Evolutionary conservation across 2,888 invertebrate species (phyloP), one percentile per base, ranked within the genome.

Genomic region (Argyresthia goedartella): DNA sequence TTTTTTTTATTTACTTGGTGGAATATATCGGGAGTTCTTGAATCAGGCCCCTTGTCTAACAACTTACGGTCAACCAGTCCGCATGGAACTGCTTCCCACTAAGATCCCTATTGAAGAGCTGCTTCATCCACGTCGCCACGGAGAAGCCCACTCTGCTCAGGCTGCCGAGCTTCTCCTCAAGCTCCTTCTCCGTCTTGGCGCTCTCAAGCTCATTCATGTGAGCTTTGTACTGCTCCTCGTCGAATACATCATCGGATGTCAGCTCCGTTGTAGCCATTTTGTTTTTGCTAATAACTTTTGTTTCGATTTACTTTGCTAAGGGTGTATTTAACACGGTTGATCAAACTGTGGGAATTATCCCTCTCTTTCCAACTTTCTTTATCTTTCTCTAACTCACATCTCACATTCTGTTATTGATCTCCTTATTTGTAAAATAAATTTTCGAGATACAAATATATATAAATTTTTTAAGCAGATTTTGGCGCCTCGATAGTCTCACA

Each of bases 61-160:
- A 25, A 73, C 85, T 80, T 65, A 84, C 85, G 51, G 71, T 73
- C 53, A 79, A 60, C 80, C 79, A 78, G n/a, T 71, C 75, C 0
- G 86, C 75, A 11, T 73, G 69, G 15, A 82, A 82, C 4, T 73
- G 71, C 44, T 74, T 71, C 8, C 58, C 57, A 0, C 57, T 57
- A 0, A 55, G 59, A 7, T 68, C 70, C 36, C 60, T 73, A 53
- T 81, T 82, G 53, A 86, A 84, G 0, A 86, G 51, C 1, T 67
- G 52, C 44, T 75, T 76, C 79, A 86, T 81, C 80, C 81, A 81
- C 11, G 62, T 69, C 0, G 73, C 61, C 0, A 82, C 60, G 0
- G 77, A 68, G 42, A 67, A 68, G 0, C 78, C 76, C 4, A 76
- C 67, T 49, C 64, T 71, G 13, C 62, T 65, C 53, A 76, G 55